Conservation (phyloP, 2,888 invertebrate species). For the Tribolium freemani region DNA sequence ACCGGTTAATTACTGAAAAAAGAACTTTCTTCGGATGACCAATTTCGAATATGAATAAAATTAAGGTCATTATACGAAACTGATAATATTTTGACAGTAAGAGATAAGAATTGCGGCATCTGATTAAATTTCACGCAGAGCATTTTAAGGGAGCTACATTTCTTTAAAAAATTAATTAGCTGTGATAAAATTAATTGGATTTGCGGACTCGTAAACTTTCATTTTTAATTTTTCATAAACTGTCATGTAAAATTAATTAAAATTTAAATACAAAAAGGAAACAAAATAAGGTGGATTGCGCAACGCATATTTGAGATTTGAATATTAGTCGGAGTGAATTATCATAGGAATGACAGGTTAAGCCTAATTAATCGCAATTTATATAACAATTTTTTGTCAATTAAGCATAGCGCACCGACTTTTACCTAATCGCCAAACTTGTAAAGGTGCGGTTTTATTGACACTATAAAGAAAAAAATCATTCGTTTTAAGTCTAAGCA, state of each 20-base stretch:
- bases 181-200: background rate
- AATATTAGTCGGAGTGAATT: background rate
- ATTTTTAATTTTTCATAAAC: background rate
- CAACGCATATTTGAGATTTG: background rate
- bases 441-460: background rate
- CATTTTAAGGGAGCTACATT: background rate
- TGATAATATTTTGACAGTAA: background rate
- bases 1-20: background rate
- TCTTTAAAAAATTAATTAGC: background rate
- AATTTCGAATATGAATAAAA: slow-evolving; percentile 5
- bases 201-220: background rate
- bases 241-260: background rate
- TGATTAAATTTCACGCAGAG: background rate
- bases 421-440: background rate
- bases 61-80: slow-evolving; percentile 10
- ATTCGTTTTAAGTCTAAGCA: background rate
- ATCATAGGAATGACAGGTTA: background rate
- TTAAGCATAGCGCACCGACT: background rate
- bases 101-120: background rate
- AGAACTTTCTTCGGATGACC: background rate
- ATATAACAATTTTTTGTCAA: background rate
- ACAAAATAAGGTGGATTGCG: background rate
- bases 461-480: background rate
- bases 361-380: background rate
- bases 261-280: background rate